Conservation (phyloP, 2,888 invertebrate species). For the Mythimna pallens region DNA sequence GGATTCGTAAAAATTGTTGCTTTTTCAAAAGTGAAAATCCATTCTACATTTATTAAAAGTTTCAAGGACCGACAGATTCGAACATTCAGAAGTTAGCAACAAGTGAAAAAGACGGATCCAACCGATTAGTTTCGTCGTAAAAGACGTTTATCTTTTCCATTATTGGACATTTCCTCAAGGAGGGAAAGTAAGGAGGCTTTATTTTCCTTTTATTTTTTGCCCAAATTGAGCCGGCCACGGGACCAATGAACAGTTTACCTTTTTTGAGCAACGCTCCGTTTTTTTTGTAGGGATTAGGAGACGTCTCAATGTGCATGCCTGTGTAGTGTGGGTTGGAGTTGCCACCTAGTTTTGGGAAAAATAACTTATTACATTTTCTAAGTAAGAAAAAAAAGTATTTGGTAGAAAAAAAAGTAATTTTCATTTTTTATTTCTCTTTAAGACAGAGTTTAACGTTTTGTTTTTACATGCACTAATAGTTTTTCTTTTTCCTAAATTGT, state of each 20-base stretch:
- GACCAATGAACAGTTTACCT: conserved; percentile 11
- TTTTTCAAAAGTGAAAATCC: background rate
- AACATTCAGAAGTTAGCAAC: background rate
- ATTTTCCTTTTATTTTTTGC: conserved; percentile 38
- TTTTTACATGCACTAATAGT: too few species aligned
- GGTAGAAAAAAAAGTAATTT: too few species aligned
- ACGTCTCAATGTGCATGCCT: conserved; percentile 4
- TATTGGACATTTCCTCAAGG: conserved; percentile 18
- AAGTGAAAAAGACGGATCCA: conserved; percentile 10
- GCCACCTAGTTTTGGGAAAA: too few species aligned
- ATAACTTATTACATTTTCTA: too few species aligned
- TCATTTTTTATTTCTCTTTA: too few species aligned
- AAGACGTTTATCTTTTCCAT: conserved; percentile 31
- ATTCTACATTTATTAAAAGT: background rate
- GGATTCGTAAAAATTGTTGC: background rate
- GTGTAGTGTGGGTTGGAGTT: background rate
- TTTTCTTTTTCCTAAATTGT: too few species aligned
- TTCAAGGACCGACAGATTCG: background rate
- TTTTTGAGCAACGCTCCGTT: conserved; percentile 5
- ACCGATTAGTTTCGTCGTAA: conserved; percentile 14
- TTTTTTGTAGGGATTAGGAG: conserved; percentile 27
- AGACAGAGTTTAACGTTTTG: too few species aligned
- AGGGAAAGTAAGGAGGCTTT: conserved; percentile 7
- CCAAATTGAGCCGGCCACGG: conserved; percentile 33
- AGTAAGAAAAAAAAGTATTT: too few species aligned